Percentiles rank a stretch among this genome's conserved stretches.
These are phyloP conservation scores for Cyrtonyx montezumae DNA, from an alignment of 2,113 vertebrate species.

Conservation along the genomic window DNA sequence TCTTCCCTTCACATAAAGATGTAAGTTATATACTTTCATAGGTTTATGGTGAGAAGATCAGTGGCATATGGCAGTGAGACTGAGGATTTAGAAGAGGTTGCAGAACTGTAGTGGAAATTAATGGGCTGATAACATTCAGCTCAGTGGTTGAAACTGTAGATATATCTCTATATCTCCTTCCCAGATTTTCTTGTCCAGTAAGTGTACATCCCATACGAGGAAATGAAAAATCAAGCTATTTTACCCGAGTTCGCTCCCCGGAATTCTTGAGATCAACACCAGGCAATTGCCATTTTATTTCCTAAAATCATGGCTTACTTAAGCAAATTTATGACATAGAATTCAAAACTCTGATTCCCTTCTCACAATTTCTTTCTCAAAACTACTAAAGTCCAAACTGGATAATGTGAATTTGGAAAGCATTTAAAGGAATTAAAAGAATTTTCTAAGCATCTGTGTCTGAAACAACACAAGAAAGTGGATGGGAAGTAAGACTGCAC, in stretches of 20 bases:
- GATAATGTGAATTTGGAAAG: not conserved
- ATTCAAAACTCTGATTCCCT: not conserved
- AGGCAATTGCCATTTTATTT: not conserved
- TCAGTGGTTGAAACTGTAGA: not conserved
- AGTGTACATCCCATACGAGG: not conserved
- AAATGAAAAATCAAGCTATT: not conserved
- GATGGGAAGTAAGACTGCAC: not conserved
- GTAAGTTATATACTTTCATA: not conserved
- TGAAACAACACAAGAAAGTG: not conserved
- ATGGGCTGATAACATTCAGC: not conserved
- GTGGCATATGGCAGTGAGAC: not conserved
- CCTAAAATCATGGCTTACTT: not conserved
- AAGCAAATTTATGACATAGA: accelerated
- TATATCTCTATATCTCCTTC: not conserved
- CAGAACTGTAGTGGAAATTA: not conserved
- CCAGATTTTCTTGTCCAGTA: not conserved
- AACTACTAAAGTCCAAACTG: not conserved
- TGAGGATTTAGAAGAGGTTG: not conserved
- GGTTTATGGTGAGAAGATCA: not conserved
- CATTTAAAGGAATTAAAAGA: not conserved
- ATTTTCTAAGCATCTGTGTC: not conserved
- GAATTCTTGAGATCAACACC: not conserved
- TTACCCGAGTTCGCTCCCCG: not conserved
- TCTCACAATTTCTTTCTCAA: not conserved
- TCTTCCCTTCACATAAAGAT: not conserved